phyloP scores from a whole-genome alignment of 2,113 vertebrate genomes.

The Agelaius tricolor region DNA sequence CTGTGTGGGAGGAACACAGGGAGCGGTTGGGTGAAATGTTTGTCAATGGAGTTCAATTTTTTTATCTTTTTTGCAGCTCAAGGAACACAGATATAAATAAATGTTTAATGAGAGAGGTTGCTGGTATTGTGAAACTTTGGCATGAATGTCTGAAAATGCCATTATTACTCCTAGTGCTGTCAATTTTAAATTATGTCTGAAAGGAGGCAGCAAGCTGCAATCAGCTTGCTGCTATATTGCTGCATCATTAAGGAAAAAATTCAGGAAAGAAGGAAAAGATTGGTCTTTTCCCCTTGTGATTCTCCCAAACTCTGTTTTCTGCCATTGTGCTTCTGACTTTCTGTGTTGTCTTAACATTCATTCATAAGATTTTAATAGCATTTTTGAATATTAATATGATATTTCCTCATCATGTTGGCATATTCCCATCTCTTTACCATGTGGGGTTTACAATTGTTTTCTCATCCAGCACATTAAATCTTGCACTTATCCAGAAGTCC shows the following conservation, averaged over 20 bases:
- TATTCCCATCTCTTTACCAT: not conserved
- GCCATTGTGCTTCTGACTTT: not conserved
- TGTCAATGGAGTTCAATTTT: not conserved
- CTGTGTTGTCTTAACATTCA: not conserved
- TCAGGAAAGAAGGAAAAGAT: not conserved
- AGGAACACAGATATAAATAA: not conserved
- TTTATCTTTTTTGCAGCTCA: not conserved
- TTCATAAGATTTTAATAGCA: not conserved
- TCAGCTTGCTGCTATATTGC: not conserved
- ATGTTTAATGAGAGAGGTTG: not conserved
- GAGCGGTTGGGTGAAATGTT: not conserved
- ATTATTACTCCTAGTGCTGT: not conserved
- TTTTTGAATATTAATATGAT: not conserved
- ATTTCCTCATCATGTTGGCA: not conserved
- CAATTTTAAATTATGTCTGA: constrained; percentile 25
- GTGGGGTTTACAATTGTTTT: not conserved
- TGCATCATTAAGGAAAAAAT: not conserved
- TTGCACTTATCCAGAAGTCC: not conserved
- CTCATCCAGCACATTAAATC: not conserved
- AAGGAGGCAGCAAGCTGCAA: constrained; percentile 5
- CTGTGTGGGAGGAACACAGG: not conserved
- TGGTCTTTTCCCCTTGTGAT: not conserved
- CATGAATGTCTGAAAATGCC: not conserved
- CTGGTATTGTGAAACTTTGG: not conserved
- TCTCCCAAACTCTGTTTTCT: not conserved